Evolutionary conservation across 2,888 invertebrate genomes (phyloP).

Genomic region (Meghimatium bilineatum): DNA sequence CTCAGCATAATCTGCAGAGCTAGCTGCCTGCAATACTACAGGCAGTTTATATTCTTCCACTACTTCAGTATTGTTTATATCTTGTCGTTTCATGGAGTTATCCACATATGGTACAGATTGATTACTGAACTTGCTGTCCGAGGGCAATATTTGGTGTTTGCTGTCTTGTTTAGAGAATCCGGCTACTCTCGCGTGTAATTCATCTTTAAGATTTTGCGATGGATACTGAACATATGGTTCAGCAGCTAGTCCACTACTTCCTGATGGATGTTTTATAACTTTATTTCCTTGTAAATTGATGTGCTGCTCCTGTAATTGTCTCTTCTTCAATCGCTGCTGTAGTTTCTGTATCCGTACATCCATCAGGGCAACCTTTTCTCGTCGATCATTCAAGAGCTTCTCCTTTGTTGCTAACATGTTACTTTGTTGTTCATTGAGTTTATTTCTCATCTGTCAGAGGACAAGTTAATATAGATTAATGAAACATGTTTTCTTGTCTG

Average conservation of each 20-base stretch:
- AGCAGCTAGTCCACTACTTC: slow-evolving; percentile 76
- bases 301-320: slow-evolving; percentile 84
- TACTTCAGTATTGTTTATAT: slow-evolving; percentile 22
- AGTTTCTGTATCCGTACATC: slow-evolving; percentile 95
- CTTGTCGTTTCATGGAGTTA: slow-evolving; percentile 6
- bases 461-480: neutral
- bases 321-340: slow-evolving; percentile 92
- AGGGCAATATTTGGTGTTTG: slow-evolving; percentile 93
- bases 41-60: slow-evolving; percentile 42
- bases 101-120: slow-evolving; percentile 17
- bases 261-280: slow-evolving; percentile 18
- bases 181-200: slow-evolving; percentile 1
- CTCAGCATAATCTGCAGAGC: neutral
- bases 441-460: slow-evolving; percentile 90
- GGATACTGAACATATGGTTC: slow-evolving; percentile 75
- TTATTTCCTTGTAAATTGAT: slow-evolving; percentile 13
- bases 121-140: slow-evolving; percentile 86
- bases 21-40: slow-evolving; percentile 23
- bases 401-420: slow-evolving; percentile 91
- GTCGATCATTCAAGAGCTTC: slow-evolving; percentile 87
- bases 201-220: slow-evolving; percentile 56
- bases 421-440: slow-evolving; percentile 95
- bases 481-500: neutral
- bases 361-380: slow-evolving; percentile 93
- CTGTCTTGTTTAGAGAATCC: slow-evolving; percentile 24